These are phyloP conservation scores for Lasioglossum zephyrum DNA, from an alignment of 2,888 invertebrate species.

Conservation along the genomic window DNA sequence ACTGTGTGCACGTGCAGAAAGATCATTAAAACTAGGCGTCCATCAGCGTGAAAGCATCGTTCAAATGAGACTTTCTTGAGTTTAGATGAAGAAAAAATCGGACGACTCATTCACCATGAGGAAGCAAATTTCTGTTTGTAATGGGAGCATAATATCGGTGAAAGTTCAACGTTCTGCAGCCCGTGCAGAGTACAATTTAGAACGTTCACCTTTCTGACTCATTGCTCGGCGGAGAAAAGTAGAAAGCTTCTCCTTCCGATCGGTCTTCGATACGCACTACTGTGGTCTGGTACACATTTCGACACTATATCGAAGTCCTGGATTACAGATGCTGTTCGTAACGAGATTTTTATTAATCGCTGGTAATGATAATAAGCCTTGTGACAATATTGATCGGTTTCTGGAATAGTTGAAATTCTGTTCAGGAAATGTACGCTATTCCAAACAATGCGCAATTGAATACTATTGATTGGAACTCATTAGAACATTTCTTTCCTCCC, in stretches of 20 bases:
- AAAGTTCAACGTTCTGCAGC: conserved; percentile 48
- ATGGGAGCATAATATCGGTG: conserved; percentile 53
- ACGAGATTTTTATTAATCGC: background rate
- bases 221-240: conserved; percentile 49
- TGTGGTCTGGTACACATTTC: background rate
- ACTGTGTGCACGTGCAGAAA: background rate
- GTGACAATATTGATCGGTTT: too few relatives aligned
- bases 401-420: background rate
- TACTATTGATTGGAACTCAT: background rate
- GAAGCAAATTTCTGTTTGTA: conserved; percentile 31
- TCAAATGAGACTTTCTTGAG: conserved; percentile 33
- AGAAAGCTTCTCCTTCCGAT: conserved; percentile 42
- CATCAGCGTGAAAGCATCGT: conserved; percentile 28
- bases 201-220: conserved; percentile 56
- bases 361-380: too few relatives aligned
- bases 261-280: background rate
- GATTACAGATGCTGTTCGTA: background rate
- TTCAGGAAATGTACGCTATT: background rate
- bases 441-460: background rate
- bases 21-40: background rate
- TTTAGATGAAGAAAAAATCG: background rate
- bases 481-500: background rate
- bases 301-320: background rate
- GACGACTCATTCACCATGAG: conserved; percentile 12
- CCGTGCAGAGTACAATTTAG: conserved; percentile 35